A percentile compares a stretch with the other conserved stretches of the same genome.
Conservation (phyloP, 2,797 vertebrate species). For the Odontamblyopus lacepedii region DNA sequence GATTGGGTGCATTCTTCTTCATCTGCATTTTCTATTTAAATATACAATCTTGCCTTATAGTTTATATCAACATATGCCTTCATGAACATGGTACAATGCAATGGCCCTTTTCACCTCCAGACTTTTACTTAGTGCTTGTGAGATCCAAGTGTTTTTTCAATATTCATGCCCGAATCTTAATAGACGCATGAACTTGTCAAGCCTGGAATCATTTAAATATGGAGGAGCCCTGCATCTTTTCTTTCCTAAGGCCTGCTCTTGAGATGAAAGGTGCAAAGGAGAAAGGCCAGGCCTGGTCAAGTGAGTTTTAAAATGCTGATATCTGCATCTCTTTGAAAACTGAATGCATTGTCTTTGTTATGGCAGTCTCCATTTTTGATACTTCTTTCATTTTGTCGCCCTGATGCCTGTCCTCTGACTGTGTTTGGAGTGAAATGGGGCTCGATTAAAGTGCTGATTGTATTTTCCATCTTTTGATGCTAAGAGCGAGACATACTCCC, state of each 20-base stretch:
- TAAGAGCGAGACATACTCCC: conserved; percentile 20
- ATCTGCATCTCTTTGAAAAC: conserved; percentile 82
- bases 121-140: conserved; percentile 44
- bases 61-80: background rate
- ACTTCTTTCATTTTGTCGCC: conserved; percentile 61
- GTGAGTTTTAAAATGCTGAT: conserved; percentile 72
- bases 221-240: conserved; percentile 69
- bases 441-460: conserved; percentile 40
- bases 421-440: conserved; percentile 44
- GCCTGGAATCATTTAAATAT: conserved; percentile 70
- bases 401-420: conserved; percentile 40
- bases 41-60: background rate
- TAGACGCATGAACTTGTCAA: conserved; percentile 67
- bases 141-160: conserved; percentile 62
- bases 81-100: background rate
- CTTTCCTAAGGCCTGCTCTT: conserved; percentile 67
- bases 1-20: background rate
- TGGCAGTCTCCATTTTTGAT: conserved; percentile 64
- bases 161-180: conserved; percentile 69
- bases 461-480: conserved; percentile 47
- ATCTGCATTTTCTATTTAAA: background rate
- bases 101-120: conserved; percentile 48
- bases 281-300: conserved; percentile 70
- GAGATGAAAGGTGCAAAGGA: conserved; percentile 76
- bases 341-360: conserved; percentile 62